Base-by-base conservation (phyloP, 2,113 vertebrate species). In the Pelodiscus sinensis region DNA sequence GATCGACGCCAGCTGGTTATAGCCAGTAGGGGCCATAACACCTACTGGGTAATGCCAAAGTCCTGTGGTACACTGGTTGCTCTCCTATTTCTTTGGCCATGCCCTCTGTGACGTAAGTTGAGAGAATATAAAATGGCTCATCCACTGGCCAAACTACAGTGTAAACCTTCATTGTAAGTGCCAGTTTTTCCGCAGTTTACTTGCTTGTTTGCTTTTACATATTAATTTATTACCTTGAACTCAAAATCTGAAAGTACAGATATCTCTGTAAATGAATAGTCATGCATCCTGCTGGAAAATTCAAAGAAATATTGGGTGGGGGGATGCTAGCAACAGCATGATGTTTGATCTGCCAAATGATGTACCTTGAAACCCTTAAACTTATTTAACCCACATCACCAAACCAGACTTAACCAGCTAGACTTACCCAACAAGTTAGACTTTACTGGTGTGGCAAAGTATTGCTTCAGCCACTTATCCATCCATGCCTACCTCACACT, bases 1-100 rank as follows among this genome's bases (percentile, higher is more conserved):
- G 24, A 11, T 87, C 65, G 65, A 9, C 68, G n/a, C 25, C 80
- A 79, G 55, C 29, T 80, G 25, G 78, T 52, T 87, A 55, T 54
- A 81, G 31, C 24, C 50, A 29, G 58, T 25, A 77, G 51, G 88
- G 25, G 22, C 86, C 55, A n/a, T 82, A 71, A 87, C 31, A 87
- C 44, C 94, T 16, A 79, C 77, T 79, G 84, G 83, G 51, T 35
- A 86, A 73, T 83, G 9, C 27, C 51, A 92, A 93, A 91, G 54
- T 90, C 25, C 15, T 55, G 2, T n/a, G 7, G 18, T 86, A 29
- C 52, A 3, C 84, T 78, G 81, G 16, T 86, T 83, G 21, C 8
- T 35, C 21, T 51, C 62, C 78, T 4, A 73, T 89, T 94, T 89
- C 38, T 10, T 84, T n/a, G 90, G 31, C 4, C 7, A 56, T 52